Conservation (phyloP, 1,140 invertebrate genomes). For the Listronotus oregonensis region DNA sequence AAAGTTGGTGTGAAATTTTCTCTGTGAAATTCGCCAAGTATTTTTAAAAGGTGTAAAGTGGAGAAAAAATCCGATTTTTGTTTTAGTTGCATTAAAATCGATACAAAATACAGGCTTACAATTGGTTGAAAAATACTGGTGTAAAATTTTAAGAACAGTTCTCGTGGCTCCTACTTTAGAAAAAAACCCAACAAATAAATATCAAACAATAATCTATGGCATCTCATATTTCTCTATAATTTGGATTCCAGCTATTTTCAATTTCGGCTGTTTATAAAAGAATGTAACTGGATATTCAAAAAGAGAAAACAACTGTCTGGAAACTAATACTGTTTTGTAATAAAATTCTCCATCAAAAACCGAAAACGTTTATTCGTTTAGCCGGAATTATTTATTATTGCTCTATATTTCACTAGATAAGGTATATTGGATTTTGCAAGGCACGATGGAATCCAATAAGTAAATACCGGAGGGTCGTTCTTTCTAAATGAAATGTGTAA, state of each 20-base stretch:
- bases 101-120: too few relatives aligned
- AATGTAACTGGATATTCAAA: constrained; percentile 17
- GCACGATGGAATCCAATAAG: constrained; percentile 43
- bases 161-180: too few relatives aligned
- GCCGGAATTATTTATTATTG: constrained; percentile 43
- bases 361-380: constrained; percentile 36
- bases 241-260: constrained; percentile 12
- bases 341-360: constrained; percentile 34
- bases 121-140: too few relatives aligned
- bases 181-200: constrained; percentile 6
- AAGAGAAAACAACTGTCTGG: constrained; percentile 8
- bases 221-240: constrained; percentile 7
- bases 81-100: too few relatives aligned
- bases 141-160: too few relatives aligned
- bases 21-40: too few relatives aligned
- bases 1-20: too few relatives aligned
- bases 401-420: constrained; percentile 46
- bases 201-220: neutral
- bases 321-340: constrained; percentile 34
- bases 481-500: constrained; percentile 47
- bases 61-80: too few relatives aligned
- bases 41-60: too few relatives aligned
- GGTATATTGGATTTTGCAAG: constrained; percentile 44
- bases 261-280: constrained; percentile 19
- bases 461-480: constrained; percentile 46